These are phyloP conservation scores for Epistrophella euchroma DNA, from an alignment of 2,888 invertebrate species.

Conservation along the genomic window DNA sequence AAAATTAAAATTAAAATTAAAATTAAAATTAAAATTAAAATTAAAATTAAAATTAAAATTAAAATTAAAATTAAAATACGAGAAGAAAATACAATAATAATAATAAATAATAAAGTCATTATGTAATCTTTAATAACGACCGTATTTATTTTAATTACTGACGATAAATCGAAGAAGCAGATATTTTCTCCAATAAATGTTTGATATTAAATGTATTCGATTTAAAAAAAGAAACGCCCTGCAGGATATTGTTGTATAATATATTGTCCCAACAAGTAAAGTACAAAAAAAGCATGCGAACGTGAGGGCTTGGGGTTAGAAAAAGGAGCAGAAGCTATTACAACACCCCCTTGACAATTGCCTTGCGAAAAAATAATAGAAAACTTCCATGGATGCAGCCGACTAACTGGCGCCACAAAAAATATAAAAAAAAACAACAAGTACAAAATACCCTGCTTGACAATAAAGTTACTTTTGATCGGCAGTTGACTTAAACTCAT, in stretches of 20 bases:
- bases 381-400: constrained; percentile 48
- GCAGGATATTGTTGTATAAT: not conserved
- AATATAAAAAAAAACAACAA: constrained; percentile 9
- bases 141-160: too few species aligned
- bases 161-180: too few species aligned
- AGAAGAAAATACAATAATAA: too few species aligned
- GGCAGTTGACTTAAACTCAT: constrained; percentile 59
- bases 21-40: too few species aligned
- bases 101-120: too few species aligned
- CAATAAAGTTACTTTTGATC: constrained; percentile 71
- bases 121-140: too few species aligned
- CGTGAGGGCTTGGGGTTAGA: not conserved
- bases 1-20: too few species aligned
- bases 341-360: constrained; percentile 33
- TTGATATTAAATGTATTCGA: too few species aligned
- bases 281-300: constrained; percentile 4
- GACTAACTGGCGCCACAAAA: constrained; percentile 70
- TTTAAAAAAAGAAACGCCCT: not conserved
- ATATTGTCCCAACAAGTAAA: constrained; percentile 14
- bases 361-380: not conserved
- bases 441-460: constrained; percentile 46
- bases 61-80: too few species aligned
- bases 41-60: too few species aligned
- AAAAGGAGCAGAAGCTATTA: not conserved
- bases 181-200: too few species aligned